phyloP scores from a whole-genome alignment of 2,113 vertebrate species.

The Prunella fulvescens region DNA sequence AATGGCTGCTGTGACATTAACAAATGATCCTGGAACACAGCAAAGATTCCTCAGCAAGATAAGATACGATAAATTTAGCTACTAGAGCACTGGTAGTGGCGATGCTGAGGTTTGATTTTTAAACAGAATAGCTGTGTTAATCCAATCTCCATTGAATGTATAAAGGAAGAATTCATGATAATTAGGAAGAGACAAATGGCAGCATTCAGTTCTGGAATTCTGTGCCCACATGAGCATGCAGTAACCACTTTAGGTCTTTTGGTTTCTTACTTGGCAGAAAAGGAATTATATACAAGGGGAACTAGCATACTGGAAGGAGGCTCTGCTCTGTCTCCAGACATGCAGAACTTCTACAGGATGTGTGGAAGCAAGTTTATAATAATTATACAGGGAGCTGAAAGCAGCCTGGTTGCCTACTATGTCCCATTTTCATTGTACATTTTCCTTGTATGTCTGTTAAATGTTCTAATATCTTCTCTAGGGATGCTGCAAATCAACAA shows the following conservation, averaged over 20 bases:
- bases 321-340: conserved; percentile 22
- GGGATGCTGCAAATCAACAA: background rate
- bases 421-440: background rate
- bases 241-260: conserved; percentile 8
- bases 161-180: conserved; percentile 27
- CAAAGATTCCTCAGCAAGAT: conserved; percentile 48
- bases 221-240: background rate
- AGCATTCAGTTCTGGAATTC: conserved; percentile 33
- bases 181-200: conserved; percentile 52
- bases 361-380: conserved; percentile 2
- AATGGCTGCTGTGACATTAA: conserved; percentile 4
- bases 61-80: conserved; percentile 53
- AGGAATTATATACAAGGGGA: conserved; percentile 30
- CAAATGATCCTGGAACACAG: conserved; percentile 35
- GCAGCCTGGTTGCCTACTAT: background rate
- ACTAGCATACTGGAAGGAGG: background rate
- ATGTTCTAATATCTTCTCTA: background rate
- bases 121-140: conserved; percentile 52
- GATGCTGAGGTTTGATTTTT: conserved; percentile 9
- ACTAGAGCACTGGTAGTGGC: background rate
- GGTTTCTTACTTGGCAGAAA: conserved; percentile 18
- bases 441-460: background rate
- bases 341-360: background rate
- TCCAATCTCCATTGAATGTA: conserved; percentile 22
- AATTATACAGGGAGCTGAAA: background rate